Conservation (phyloP, 2,888 invertebrate species). For the Philereme transversata region DNA sequence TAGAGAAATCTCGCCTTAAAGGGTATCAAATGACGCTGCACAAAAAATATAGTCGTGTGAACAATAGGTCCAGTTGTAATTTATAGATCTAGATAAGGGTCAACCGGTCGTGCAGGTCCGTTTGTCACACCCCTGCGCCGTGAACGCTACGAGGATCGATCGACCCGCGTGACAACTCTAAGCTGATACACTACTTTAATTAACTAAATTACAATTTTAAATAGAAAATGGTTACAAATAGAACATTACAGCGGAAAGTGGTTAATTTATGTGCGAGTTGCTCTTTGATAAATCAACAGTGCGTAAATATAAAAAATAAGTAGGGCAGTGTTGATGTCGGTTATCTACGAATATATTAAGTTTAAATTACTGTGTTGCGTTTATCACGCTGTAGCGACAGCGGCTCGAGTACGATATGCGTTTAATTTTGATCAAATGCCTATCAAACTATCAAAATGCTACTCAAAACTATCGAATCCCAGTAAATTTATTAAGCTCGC, state of each 20-base stretch:
- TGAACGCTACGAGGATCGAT: conserved; percentile 28
- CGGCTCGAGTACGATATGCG: conserved; percentile 17
- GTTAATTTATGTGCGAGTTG: conserved; percentile 17
- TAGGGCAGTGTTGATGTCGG: conserved; percentile 28
- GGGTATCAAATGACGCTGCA: conserved; percentile 41
- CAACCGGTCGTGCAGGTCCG: conserved; percentile 43
- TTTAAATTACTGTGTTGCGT: conserved; percentile 28
- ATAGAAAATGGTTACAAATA: conserved; percentile 29
- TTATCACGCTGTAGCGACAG: conserved; percentile 26
- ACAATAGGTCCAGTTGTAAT: conserved; percentile 54
- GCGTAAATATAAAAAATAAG: conserved; percentile 30
- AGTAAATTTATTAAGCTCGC: neutral
- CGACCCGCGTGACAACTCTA: conserved; percentile 30
- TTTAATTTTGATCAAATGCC: conserved; percentile 10
- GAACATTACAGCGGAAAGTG: conserved; percentile 25
- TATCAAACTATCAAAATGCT: neutral
- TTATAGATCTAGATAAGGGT: conserved; percentile 58
- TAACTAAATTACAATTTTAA: conserved; percentile 39
- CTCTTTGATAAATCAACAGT: conserved; percentile 32
- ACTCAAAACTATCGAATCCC: neutral
- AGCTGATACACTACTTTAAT: conserved; percentile 39
- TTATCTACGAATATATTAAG: conserved; percentile 31
- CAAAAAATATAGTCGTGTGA: conserved; percentile 46
- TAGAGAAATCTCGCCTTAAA: conserved; percentile 37
- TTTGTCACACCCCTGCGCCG: conserved; percentile 37